Evolutionary conservation across 2,797 vertebrate species (phyloP), one percentile per base, ranked within the genome.

Genomic region (Tokudaia muenninki): DNA sequence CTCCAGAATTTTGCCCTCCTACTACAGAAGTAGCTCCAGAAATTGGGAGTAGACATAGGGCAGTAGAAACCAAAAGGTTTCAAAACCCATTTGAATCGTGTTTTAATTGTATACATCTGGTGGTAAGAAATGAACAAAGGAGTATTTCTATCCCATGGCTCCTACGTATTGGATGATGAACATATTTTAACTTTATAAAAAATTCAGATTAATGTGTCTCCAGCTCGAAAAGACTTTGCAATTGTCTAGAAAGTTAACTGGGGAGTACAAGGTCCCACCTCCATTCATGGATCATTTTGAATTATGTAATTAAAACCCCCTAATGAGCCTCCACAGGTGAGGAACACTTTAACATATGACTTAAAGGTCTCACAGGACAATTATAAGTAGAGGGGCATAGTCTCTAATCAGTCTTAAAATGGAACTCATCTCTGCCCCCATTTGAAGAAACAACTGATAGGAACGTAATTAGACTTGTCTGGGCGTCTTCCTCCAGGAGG

Each of bases 241-340:
- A 63, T 59, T 86, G 41, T 90, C 94, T 87, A 61, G 41, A 97
- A 95, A 94, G 57, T 94, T 79, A 92, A 78, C 77, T 61, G 65
- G 59, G 26, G 29, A 44, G 14, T n/a, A 4, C 0, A 19, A 92
- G 34, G 10, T 84, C 19, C 55, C 57, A 59, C 6, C 41, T 96
- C 34, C 65, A 31, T 47, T 87, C 75, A 87, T 72, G 87, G 78
- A 84, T 77, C 90, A 80, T 5, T 87, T 77, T 87, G 79, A 92
- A 26, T 34, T 47, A 16, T 74, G 95, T 94, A 63, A 96, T 95
- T 95, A 95, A 96, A 90, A 55, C 55, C 93, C n/a, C 87, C 70
- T 50, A 47, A 61, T 81, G 50, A 61, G 67, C 34, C 29, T 83
- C 3, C 10, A 88, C 29, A 84, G 80, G 47, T 89, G 44, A 87